A percentile compares a stretch with the other conserved stretches of the same genome.
Conservation (phyloP, 2,888 invertebrate species). For the Amblyjoppa fuscipennis region DNA sequence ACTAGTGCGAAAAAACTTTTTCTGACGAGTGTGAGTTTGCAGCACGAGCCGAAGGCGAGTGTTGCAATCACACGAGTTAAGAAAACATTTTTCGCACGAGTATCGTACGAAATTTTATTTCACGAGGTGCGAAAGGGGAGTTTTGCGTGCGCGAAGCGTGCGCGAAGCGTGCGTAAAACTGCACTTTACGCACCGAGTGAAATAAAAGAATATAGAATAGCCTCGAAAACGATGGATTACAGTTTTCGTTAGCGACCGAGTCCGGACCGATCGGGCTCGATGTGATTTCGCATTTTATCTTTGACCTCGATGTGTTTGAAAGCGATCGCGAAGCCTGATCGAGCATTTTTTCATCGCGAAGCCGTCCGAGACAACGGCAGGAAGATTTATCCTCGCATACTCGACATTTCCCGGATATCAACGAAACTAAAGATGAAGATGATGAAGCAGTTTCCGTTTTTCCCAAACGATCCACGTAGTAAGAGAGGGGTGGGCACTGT, state of each 20-base stretch:
- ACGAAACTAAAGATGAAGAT: constrained; percentile 23
- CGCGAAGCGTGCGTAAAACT: no score
- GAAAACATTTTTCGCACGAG: no score
- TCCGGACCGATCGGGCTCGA: neutral
- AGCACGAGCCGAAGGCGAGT: no score
- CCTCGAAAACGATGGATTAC: neutral
- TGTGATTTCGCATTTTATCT: neutral
- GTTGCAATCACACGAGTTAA: no score
- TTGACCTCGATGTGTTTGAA: constrained; percentile 16
- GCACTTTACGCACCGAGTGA: no score
- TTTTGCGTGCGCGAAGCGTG: no score
- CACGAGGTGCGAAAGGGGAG: no score
- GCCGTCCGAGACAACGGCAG: constrained; percentile 65
- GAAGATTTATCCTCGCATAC: constrained; percentile 60
- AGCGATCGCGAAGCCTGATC: neutral
- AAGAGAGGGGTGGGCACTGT: constrained; percentile 69
- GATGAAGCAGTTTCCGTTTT: constrained; percentile 4
- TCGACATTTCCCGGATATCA: constrained; percentile 66
- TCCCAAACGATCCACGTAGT: constrained; percentile 56
- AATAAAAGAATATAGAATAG: no score
- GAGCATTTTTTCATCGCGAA: neutral
- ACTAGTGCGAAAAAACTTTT: no score
- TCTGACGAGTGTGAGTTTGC: no score
- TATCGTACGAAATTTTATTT: no score
- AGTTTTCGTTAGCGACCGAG: neutral